Evolutionary conservation across 1,140 invertebrate genomes (phyloP).

Genomic region (Drosophila ercepeae): DNA sequence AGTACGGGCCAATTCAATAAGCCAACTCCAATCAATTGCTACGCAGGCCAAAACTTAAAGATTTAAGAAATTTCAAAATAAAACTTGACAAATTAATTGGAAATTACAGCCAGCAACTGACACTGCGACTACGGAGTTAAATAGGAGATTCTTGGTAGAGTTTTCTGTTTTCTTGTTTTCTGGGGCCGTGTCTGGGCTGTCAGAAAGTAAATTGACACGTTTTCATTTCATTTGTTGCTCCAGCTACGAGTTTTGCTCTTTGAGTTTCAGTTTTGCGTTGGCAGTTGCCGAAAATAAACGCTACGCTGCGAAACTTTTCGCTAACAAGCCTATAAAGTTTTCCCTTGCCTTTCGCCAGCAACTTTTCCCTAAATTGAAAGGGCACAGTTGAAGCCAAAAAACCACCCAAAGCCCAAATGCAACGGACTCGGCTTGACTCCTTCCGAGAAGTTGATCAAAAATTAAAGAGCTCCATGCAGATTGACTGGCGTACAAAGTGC

Average conservation of each 20-base stretch:
- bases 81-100: conserved; percentile 41
- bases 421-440: neutral
- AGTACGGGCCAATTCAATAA: conserved; percentile 14
- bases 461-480: conserved; percentile 47
- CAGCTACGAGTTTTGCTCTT: conserved; percentile 6
- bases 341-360: conserved; percentile 18
- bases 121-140: neutral
- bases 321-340: conserved; percentile 66
- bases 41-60: neutral
- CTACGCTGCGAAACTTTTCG: conserved; percentile 42
- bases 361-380: conserved; percentile 39
- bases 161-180: conserved; percentile 21
- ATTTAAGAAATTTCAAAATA: conserved; percentile 6
- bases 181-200: conserved; percentile 19
- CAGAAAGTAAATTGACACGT: conserved; percentile 70
- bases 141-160: neutral
- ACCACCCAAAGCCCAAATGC: conserved; percentile 1
- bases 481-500: conserved; percentile 54
- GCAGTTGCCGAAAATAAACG: conserved; percentile 31
- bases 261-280: conserved; percentile 13
- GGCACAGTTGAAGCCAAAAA: neutral
- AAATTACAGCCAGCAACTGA: conserved; percentile 35
- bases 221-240: conserved; percentile 54
- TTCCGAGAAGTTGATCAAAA: conserved; percentile 49
- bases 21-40: conserved; percentile 25